Percentiles rank a stretch among this genome's conserved stretches.
These are phyloP conservation scores for Zosterops hypoxanthus DNA, from an alignment of 2,113 vertebrate genomes.

Conservation along the genomic window DNA sequence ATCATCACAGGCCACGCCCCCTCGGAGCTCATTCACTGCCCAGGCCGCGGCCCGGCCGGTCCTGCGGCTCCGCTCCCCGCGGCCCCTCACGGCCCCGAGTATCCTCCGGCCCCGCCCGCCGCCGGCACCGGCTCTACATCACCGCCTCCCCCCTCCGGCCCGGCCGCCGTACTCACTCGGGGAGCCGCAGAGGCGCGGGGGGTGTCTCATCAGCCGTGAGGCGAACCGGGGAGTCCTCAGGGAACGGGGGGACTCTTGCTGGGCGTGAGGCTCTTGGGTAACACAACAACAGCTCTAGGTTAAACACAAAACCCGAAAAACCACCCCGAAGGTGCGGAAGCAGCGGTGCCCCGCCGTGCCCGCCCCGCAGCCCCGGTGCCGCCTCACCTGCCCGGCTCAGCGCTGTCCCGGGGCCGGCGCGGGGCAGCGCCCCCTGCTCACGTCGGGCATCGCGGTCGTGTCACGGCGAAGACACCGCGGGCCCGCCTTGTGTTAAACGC, in stretches of 20 bases:
- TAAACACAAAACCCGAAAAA: not conserved
- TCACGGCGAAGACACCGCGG: not conserved
- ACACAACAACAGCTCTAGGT: not conserved
- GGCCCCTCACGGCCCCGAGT: not conserved
- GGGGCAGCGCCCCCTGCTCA: not conserved
- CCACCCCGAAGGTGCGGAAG: accelerated
- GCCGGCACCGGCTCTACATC: not conserved
- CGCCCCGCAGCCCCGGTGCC: not conserved
- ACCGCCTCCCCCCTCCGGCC: not conserved
- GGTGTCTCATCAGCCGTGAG: not conserved
- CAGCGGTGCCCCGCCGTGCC: too few relatives aligned
- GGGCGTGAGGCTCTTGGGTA: not conserved
- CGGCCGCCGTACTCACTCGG: not conserved
- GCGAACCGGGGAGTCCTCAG: not conserved
- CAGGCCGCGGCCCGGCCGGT: not conserved
- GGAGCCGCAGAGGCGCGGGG: not conserved
- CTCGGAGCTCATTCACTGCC: accelerated
- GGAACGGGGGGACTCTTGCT: not conserved
- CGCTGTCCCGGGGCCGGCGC: not conserved
- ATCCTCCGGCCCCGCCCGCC: not conserved
- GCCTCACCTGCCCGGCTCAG: not conserved
- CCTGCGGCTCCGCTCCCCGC: not conserved
- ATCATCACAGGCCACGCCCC: not conserved
- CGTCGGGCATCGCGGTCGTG: not conserved
- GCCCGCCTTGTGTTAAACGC: not conserved